Percentiles rank a stretch among this genome's conserved stretches.
These are phyloP conservation scores for Aelia acuminata DNA, from an alignment of 2,888 invertebrate genomes.

Conservation along the genomic window DNA sequence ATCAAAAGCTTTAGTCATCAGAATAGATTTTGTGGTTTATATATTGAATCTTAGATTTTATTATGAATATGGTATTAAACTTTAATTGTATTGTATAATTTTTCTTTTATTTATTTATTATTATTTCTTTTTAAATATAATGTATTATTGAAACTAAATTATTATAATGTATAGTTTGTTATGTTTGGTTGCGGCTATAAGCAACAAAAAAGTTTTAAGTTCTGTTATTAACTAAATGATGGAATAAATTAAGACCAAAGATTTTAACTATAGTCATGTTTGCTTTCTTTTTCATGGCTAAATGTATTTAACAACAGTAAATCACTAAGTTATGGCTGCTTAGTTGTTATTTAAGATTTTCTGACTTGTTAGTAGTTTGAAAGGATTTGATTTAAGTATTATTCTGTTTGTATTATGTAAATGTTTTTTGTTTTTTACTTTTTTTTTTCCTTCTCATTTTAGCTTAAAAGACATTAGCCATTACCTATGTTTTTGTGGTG, in stretches of 20 bases:
- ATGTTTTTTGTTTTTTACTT: neutral
- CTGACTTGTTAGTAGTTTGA: slow-evolving; percentile 9
- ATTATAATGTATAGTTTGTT: neutral
- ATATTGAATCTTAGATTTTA: neutral
- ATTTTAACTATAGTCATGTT: neutral
- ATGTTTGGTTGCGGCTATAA: neutral
- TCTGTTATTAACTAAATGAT: neutral
- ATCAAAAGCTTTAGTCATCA: slow-evolving; percentile 13
- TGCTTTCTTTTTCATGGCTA: neutral
- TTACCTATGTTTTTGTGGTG: slow-evolving; percentile 1
- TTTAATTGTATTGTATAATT: neutral
- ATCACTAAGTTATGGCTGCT: slow-evolving; percentile 2
- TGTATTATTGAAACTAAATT: neutral
- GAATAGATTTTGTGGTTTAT: neutral
- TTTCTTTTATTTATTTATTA: too few species aligned
- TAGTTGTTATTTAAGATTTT: neutral
- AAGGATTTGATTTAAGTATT: slow-evolving; percentile 9
- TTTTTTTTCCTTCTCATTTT: neutral
- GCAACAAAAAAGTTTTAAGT: neutral
- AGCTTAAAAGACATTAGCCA: slow-evolving; percentile 33
- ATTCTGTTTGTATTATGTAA: neutral
- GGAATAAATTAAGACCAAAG: slow-evolving; percentile 9
- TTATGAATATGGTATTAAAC: neutral
- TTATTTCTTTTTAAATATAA: neutral
- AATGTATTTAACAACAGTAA: neutral